Evolutionary conservation across 2,888 invertebrate genomes (phyloP).

Genomic region (Anoplius nigerrimus): DNA sequence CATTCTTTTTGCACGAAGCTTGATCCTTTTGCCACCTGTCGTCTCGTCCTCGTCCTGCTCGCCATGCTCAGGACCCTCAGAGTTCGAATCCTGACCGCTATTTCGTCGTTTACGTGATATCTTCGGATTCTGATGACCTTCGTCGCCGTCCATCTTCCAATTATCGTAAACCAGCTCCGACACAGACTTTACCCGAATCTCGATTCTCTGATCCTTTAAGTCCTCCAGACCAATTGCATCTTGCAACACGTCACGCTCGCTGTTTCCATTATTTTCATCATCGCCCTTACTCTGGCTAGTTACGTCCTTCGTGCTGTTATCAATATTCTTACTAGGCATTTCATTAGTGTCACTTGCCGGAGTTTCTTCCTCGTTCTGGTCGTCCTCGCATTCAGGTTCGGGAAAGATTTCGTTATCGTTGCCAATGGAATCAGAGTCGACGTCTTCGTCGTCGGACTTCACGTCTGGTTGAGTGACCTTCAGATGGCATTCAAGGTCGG

Average conservation of each 20-base stretch:
- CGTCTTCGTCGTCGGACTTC: too few relatives aligned
- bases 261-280: background rate
- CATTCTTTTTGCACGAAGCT: conserved; percentile 61
- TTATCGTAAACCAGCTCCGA: conserved; percentile 66
- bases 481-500: too few relatives aligned
- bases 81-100: conserved; percentile 65
- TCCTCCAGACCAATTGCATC: too few relatives aligned
- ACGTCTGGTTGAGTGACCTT: too few relatives aligned
- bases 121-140: conserved; percentile 44
- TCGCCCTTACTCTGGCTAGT: background rate
- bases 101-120: conserved; percentile 66
- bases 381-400: too few relatives aligned
- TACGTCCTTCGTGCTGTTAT: conserved; percentile 8
- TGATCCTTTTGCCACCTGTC: conserved; percentile 68
- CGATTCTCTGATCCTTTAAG: conserved; percentile 34
- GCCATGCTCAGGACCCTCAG: conserved; percentile 76
- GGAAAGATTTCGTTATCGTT: conserved; percentile 55
- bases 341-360: too few relatives aligned
- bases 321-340: too few relatives aligned
- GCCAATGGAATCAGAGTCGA: conserved; percentile 55
- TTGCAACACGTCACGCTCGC: background rate
- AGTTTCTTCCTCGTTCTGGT: too few relatives aligned
- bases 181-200: conserved; percentile 67
- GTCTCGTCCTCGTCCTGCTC: conserved; percentile 66
- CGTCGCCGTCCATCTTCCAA: conserved; percentile 65